Evolutionary conservation across 2,797 vertebrate species (phyloP).

Genomic region (Argya squamiceps): DNA sequence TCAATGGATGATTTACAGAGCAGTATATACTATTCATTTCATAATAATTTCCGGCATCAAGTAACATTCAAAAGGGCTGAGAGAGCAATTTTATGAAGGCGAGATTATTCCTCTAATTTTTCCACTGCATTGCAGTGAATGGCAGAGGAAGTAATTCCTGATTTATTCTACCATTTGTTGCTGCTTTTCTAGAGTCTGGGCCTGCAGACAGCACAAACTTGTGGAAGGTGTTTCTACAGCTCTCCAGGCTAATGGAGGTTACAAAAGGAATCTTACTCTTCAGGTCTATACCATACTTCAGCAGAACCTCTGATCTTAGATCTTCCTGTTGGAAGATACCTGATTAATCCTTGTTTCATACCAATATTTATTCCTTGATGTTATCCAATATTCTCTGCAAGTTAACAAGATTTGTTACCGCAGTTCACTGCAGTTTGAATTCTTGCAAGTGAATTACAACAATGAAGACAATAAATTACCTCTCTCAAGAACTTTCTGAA

Average conservation of each 20-base stretch:
- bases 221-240: not conserved
- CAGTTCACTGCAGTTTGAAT: not conserved
- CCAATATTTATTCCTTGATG: not conserved
- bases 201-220: not conserved
- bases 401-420: not conserved
- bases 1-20: not conserved
- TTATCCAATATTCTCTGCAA: not conserved
- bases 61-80: not conserved
- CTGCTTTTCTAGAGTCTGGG: not conserved
- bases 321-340: not conserved
- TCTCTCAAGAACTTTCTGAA: slow-evolving; percentile 97
- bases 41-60: not conserved
- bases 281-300: not conserved
- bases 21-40: not conserved
- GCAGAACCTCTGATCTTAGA: not conserved
- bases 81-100: not conserved
- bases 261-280: not conserved
- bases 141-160: not conserved
- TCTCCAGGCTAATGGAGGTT: not conserved
- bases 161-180: not conserved
- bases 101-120: not conserved
- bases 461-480: slow-evolving; percentile 76
- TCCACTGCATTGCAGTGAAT: not conserved
- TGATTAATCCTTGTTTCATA: not conserved
- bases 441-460: not conserved